Conservation (phyloP, 2,888 invertebrate species). For the Drosophila acutilabella region DNA sequence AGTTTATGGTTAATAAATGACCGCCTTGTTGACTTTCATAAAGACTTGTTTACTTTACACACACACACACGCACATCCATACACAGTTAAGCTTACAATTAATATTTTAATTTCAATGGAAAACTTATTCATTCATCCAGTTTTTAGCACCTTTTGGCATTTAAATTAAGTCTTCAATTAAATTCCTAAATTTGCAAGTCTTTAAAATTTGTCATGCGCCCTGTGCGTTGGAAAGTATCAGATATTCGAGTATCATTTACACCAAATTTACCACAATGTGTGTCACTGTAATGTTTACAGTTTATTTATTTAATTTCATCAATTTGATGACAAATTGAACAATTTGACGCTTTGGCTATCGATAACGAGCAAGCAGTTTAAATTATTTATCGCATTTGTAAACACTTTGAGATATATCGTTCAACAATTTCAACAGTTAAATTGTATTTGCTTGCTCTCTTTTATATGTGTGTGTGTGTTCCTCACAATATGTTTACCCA, state of each 20-base stretch:
- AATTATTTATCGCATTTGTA: slow-evolving; percentile 17
- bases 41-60: neutral
- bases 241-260: neutral
- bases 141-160: no score
- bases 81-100: no score
- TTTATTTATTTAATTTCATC: neutral
- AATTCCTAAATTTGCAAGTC: no score
- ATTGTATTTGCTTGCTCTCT: neutral
- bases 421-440: slow-evolving; percentile 5
- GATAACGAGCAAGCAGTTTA: slow-evolving; percentile 10
- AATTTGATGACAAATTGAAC: slow-evolving; percentile 8
- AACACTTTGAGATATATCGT: slow-evolving; percentile 4
- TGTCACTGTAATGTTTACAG: neutral
- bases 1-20: slow-evolving; percentile 28
- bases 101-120: no score
- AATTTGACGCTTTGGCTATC: slow-evolving; percentile 12
- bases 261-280: neutral
- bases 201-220: no score
- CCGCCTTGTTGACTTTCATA: slow-evolving; percentile 5
- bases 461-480: neutral
- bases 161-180: no score
- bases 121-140: no score
- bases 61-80: neutral
- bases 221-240: no score
- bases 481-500: slow-evolving; percentile 1